A percentile compares a stretch with the other conserved stretches of the same genome.
These are phyloP conservation scores for Cephus spinipes DNA, from an alignment of 2,888 invertebrate genomes.

Conservation along the genomic window DNA sequence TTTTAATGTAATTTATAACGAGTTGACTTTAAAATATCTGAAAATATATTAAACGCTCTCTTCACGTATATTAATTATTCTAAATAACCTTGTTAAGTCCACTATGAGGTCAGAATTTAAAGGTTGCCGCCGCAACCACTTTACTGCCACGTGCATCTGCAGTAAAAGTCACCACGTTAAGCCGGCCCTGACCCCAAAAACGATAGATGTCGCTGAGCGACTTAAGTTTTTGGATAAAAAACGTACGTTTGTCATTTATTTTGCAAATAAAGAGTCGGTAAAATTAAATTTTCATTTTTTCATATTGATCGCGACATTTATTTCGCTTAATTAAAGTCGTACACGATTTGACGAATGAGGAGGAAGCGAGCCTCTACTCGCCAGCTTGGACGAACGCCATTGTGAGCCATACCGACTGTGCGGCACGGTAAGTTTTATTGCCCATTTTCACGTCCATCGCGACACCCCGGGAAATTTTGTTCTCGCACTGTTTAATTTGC, in stretches of 20 bases:
- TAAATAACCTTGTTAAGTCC: not conserved
- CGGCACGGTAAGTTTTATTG: constrained; percentile 75
- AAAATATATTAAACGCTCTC: not conserved
- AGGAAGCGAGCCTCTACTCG: constrained; percentile 43
- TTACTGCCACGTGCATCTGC: not conserved
- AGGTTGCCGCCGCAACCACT: not conserved
- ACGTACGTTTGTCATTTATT: constrained; percentile 29
- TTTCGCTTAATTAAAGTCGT: constrained; percentile 7
- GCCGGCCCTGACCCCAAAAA: constrained; percentile 22
- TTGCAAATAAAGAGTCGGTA: constrained; percentile 25
- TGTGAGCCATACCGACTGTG: constrained; percentile 86
- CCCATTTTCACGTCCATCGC: constrained; percentile 77
- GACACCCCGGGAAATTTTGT: constrained; percentile 69
- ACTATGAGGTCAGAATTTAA: not conserved
- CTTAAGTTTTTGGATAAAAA: constrained; percentile 13
- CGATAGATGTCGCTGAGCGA: constrained; percentile 35
- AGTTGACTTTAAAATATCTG: not conserved
- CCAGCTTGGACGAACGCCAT: constrained; percentile 80
- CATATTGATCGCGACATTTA: not conserved
- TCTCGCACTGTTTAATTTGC: constrained; percentile 60
- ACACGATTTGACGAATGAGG: constrained; percentile 35
- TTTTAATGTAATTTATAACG: not conserved
- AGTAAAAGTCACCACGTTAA: constrained; percentile 10
- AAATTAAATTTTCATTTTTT: constrained; percentile 30
- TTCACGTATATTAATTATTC: not conserved